phyloP scores from a whole-genome alignment of 2,113 vertebrate species.

The Myocastor coypus region DNA sequence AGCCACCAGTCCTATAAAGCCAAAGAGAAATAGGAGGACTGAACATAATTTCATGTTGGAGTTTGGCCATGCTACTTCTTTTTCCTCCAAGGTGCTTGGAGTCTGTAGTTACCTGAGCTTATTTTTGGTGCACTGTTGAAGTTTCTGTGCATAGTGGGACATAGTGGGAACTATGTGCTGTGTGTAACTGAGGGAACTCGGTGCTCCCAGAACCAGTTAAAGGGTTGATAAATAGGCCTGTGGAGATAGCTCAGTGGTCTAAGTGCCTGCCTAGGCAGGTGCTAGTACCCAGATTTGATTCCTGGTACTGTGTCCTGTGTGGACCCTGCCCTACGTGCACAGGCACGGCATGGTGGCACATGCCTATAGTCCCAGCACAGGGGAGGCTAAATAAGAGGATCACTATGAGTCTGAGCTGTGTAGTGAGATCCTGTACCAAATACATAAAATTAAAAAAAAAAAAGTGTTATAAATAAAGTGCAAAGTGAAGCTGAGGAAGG shows the following conservation, averaged over 20 bases:
- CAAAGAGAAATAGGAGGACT: constrained; percentile 7
- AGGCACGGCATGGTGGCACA: no score
- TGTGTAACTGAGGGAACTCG: neutral
- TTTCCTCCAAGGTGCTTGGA: constrained; percentile 53
- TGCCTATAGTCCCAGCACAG: no score
- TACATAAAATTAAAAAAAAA: no score
- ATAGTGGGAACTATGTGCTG: constrained; percentile 15
- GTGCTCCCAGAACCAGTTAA: constrained; percentile 47
- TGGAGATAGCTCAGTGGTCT: no score
- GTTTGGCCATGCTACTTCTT: constrained; percentile 2
- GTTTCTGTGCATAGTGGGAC: neutral
- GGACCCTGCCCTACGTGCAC: no score
- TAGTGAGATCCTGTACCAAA: no score
- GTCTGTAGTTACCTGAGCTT: constrained; percentile 63
- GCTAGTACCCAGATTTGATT: no score
- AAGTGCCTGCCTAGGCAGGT: no score
- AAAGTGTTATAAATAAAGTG: constrained; percentile 35
- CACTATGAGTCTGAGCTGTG: no score
- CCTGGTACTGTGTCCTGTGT: no score
- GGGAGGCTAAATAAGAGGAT: no score
- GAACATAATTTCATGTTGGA: constrained; percentile 47
- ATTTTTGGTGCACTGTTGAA: constrained; percentile 66
- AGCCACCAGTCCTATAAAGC: constrained; percentile 55
- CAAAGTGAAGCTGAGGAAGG: constrained; percentile 44
- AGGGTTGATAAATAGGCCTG: neutral